Conservation (phyloP, 2,888 invertebrate species). For the Eupeodes latifasciatus region DNA sequence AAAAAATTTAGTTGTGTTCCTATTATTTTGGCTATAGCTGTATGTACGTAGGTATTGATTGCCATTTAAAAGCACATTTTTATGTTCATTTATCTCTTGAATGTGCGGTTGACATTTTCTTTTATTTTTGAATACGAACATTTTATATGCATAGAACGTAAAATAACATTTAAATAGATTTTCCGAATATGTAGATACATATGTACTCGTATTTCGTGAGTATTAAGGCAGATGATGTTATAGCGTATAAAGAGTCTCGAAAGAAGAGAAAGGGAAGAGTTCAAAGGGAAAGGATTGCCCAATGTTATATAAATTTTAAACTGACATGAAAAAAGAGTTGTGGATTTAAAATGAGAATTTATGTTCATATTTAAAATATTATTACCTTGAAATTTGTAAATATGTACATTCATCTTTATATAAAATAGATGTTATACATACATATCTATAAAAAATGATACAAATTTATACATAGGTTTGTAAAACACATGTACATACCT, state of each 20-base stretch:
- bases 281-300: neutral
- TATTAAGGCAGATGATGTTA: neutral
- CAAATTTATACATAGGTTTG: no score
- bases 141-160: conserved; percentile 23
- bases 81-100: conserved; percentile 32
- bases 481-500: neutral
- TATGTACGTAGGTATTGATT: conserved; percentile 6
- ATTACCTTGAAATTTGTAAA: conserved; percentile 1
- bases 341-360: conserved; percentile 11
- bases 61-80: conserved; percentile 41
- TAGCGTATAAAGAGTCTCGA: no score
- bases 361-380: conserved; percentile 19
- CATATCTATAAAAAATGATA: no score
- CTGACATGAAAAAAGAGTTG: conserved; percentile 14
- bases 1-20: no score
- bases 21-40: no score
- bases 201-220: neutral
- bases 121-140: neutral
- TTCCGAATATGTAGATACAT: neutral
- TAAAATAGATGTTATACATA: neutral
- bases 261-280: neutral
- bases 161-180: conserved; percentile 39
- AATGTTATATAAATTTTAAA: conserved; percentile 14
- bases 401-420: neutral
- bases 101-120: conserved; percentile 29